These are phyloP conservation scores for Sicus ferrugineus DNA, from an alignment of 2,888 invertebrate species.

Conservation along the genomic window DNA sequence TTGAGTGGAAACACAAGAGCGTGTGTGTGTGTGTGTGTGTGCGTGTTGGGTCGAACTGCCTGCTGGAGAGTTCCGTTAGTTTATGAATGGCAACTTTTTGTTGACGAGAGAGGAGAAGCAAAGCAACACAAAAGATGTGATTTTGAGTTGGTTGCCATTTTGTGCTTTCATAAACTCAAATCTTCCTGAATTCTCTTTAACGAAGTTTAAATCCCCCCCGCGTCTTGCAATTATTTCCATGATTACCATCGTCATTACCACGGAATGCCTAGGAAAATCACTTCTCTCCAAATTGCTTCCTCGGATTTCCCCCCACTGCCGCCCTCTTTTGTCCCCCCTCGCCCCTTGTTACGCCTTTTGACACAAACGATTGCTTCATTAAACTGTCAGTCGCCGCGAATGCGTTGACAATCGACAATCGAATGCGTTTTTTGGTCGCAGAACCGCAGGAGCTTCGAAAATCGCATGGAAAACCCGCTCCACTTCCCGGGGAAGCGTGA, in stretches of 20 bases:
- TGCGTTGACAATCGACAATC: constrained; percentile 22
- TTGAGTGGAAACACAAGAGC: too few relatives aligned
- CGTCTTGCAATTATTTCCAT: too few relatives aligned
- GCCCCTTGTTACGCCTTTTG: neutral
- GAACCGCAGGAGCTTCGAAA: neutral
- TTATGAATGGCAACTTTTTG: too few relatives aligned
- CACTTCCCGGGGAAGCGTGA: neutral
- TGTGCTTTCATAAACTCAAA: too few relatives aligned
- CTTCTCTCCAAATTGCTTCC: neutral
- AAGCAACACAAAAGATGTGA: too few relatives aligned
- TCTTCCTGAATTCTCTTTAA: too few relatives aligned
- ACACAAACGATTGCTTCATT: constrained; percentile 25
- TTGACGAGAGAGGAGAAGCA: too few relatives aligned
- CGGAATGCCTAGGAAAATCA: neutral
- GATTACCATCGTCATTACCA: neutral
- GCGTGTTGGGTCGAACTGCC: too few relatives aligned
- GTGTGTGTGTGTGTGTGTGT: too few relatives aligned
- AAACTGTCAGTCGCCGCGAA: constrained; percentile 12
- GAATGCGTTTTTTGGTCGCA: neutral
- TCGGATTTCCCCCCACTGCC: neutral
- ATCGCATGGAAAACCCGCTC: neutral
- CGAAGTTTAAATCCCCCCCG: too few relatives aligned
- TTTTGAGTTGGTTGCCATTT: too few relatives aligned
- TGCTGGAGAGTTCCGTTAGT: too few relatives aligned
- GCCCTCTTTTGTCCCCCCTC: neutral